Evolutionary conservation across 2,888 invertebrate species (phyloP), one percentile per base, ranked within the genome.

Genomic region (Hartigia nigra): DNA sequence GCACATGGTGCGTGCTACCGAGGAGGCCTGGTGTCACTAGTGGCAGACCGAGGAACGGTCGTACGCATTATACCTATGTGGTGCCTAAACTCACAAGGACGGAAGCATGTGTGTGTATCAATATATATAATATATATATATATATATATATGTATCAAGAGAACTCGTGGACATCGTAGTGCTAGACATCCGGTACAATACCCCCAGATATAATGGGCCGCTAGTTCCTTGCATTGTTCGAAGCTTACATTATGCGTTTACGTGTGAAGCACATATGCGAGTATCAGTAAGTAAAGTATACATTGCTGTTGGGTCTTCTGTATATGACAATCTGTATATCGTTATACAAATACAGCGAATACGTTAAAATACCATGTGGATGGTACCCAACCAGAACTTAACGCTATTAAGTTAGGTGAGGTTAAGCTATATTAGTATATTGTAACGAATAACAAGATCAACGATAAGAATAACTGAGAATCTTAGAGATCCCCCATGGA

Each of bases 111-210:
- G 31, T 31, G n/a, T 32, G 31, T 69, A 23, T 31, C 23, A 1
- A 4, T 14, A 2, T 23, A 9, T 9, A 2, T 9, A 23, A 23
- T 31, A 11, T 31, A 12, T n/a, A 12, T 31, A 74, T n/a, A 35
- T 31, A n/a, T 9, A 23, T 11, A 14, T 70, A 70, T 70, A 76
- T 77, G 34, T 12, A 32, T 75, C 31, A 5, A 74, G 14, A 74
- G 12, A 12, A 14, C 72, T 79, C 74, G 83, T 81, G 81, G 84
- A 84, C 87, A 82, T 81, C 82, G 84, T 78, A 85, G 87, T 85
- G 83, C 86, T 88, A 89, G 90, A 90, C 90, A 90, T 90, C 90
- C 90, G 90, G 90, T 90, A 88, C 90, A 89, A 90, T 90, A 89
- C 88, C 90, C 90, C 85, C 87, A 81, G 85, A 83, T 86, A 88